These are phyloP conservation scores for Platichthys stellatus DNA, from an alignment of 2,113 vertebrate genomes.

Conservation along the genomic window DNA sequence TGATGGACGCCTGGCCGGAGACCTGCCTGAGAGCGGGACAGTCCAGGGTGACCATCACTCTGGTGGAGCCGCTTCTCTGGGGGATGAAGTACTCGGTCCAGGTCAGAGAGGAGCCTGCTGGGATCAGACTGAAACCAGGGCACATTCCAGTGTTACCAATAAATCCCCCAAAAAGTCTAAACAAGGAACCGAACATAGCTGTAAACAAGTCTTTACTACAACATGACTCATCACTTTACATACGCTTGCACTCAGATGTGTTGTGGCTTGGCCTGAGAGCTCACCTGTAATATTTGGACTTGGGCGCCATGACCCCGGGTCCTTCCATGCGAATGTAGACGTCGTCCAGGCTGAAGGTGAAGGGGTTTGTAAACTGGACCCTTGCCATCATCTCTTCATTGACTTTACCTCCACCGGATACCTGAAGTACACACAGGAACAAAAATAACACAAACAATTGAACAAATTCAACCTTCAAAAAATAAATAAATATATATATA, in stretches of 20 bases:
- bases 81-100: constrained; percentile 86
- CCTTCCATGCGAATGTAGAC: constrained; percentile 89
- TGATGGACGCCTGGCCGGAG: constrained; percentile 82
- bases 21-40: constrained; percentile 90
- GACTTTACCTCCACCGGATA: constrained; percentile 66
- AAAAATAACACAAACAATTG: neutral
- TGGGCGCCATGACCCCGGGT: constrained; percentile 82
- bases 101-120: constrained; percentile 78
- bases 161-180: too few species aligned
- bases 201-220: too few species aligned
- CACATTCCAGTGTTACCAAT: too few species aligned
- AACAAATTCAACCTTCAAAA: neutral
- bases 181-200: too few species aligned
- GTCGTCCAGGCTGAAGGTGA: constrained; percentile 83
- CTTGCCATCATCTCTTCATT: constrained; percentile 85
- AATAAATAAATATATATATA: too few species aligned
- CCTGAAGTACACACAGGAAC: constrained; percentile 48
- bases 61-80: constrained; percentile 79
- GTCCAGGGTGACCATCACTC: constrained; percentile 90
- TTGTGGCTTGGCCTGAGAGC: neutral
- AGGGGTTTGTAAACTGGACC: constrained; percentile 91
- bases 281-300: constrained; percentile 87
- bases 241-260: too few species aligned
- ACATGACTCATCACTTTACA: too few species aligned
- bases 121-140: constrained; percentile 82